Conservation (phyloP, 2,888 invertebrate genomes). For the Polymixis flavicincta region DNA sequence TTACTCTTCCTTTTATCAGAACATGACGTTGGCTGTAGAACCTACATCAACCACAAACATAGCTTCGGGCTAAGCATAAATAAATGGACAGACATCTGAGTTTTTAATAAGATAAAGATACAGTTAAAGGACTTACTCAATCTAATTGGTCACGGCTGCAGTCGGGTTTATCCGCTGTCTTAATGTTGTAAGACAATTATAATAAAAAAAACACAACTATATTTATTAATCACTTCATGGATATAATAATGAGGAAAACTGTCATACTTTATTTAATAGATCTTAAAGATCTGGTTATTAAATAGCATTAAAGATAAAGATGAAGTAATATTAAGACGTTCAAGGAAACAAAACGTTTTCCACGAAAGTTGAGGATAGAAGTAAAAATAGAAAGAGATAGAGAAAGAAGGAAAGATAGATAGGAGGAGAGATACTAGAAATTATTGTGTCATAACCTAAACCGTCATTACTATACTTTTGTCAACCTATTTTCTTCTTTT, state of each 20-base stretch:
- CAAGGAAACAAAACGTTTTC: slow-evolving; percentile 20
- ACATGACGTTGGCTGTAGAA: slow-evolving; percentile 1
- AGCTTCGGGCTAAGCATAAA: neutral
- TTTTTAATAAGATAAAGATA: slow-evolving; percentile 38
- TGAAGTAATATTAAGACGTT: slow-evolving; percentile 3
- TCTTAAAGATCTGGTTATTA: slow-evolving; percentile 11
- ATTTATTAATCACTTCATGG: slow-evolving; percentile 7
- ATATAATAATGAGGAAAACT: slow-evolving; percentile 33
- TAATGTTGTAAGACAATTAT: slow-evolving; percentile 24
- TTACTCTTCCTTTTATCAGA: neutral
- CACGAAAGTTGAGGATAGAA: neutral
- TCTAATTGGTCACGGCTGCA: slow-evolving; percentile 28
- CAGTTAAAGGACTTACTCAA: slow-evolving; percentile 26
- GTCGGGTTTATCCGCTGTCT: slow-evolving; percentile 4
- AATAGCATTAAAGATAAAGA: slow-evolving; percentile 18
- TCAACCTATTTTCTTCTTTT: too few relatives aligned
- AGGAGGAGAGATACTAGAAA: too few relatives aligned
- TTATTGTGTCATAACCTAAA: too few relatives aligned
- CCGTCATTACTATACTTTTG: too few relatives aligned
- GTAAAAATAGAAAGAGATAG: too few relatives aligned
- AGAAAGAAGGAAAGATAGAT: too few relatives aligned
- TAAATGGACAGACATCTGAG: neutral
- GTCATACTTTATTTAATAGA: slow-evolving; percentile 5
- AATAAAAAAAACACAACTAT: slow-evolving; percentile 18
- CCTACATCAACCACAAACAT: slow-evolving; percentile 4